Base-by-base conservation (phyloP, 2,888 invertebrate species). In the Tetrapedia diversipes region DNA sequence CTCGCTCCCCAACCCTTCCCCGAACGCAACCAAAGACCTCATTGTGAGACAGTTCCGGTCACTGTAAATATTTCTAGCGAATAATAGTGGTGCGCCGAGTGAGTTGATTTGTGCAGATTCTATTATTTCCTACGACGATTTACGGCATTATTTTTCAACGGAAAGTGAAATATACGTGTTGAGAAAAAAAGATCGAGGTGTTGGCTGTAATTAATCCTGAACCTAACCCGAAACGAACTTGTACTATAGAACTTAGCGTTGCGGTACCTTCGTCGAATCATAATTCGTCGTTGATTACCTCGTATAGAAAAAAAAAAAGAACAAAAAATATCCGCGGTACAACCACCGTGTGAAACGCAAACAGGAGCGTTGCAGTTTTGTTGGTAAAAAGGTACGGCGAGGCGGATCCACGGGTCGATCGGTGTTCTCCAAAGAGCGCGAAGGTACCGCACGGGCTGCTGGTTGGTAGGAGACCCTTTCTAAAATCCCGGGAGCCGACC, bases 31-130 rank as follows among this genome's bases (percentile, higher is more conserved):
- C 57, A 56, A 67, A 70, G 57, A 73, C 64, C 59, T 74, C 66
- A 54, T 70, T 69, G 79, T 56, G 51, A 63, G 60, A 78, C 72
- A 75, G 70, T 79, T 77, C 70, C 81, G 41, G 68, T 80, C 82
- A 86, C 77, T 90, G 89, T 89, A 89, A 87, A 90, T 89, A 89
- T 77, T 77, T 87, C 59, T 87, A 87, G 86, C 87, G 85, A 88
- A 86, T 88, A 84, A 87, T 87, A 87, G 87, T 84, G 87, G 86
- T 88, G 87, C 89, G 89, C 88, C 87, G 86, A 86, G 84, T 85
- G 86, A 89, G 90, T 90, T 90, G 88, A 89, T 89, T 90, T 90
- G 89, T 90, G 90, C 90, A 90, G 89, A 90, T 90, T 90, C 86
- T 90, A 90, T 90, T 88, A 90, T 90, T 90, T 90, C 90, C 80